phyloP scores from a whole-genome alignment of 2,888 invertebrate species.

The Homarus gammarus region DNA sequence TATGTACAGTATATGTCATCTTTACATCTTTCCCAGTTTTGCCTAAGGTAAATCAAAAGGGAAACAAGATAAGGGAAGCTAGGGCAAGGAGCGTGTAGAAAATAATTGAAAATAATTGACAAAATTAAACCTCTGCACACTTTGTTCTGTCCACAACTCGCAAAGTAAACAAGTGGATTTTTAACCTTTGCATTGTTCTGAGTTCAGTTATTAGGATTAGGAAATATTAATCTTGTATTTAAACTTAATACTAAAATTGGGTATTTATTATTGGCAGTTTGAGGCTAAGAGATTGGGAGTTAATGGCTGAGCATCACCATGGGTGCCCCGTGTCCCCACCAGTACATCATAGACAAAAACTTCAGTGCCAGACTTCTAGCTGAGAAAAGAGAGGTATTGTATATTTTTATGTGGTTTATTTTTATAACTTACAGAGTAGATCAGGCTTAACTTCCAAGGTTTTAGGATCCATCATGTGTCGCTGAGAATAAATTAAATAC shows the following conservation, averaged over 20 bases:
- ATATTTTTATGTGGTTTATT: too few relatives aligned
- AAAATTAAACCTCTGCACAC: too few relatives aligned
- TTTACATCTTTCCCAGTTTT: too few relatives aligned
- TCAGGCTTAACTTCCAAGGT: too few relatives aligned
- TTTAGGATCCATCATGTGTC: too few relatives aligned
- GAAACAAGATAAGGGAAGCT: too few relatives aligned
- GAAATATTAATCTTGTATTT: neutral
- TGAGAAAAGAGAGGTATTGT: conserved; percentile 65
- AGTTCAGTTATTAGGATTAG: neutral
- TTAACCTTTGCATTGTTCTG: neutral
- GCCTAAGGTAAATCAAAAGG: too few relatives aligned
- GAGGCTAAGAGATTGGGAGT: neutral
- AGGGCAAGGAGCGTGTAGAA: too few relatives aligned
- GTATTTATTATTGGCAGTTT: neutral
- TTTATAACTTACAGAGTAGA: too few relatives aligned
- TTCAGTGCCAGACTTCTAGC: conserved; percentile 57
- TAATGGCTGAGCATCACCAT: conserved; percentile 50
- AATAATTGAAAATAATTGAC: neutral
- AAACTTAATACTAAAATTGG: neutral
- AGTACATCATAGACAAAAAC: conserved; percentile 62
- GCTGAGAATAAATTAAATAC: too few relatives aligned
- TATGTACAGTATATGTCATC: too few relatives aligned
- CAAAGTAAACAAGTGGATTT: neutral
- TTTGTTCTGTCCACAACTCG: too few relatives aligned
- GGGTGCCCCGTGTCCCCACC: conserved; percentile 67